Conservation (phyloP, 1,140 invertebrate species). For the Babylonia areolata region DNA sequence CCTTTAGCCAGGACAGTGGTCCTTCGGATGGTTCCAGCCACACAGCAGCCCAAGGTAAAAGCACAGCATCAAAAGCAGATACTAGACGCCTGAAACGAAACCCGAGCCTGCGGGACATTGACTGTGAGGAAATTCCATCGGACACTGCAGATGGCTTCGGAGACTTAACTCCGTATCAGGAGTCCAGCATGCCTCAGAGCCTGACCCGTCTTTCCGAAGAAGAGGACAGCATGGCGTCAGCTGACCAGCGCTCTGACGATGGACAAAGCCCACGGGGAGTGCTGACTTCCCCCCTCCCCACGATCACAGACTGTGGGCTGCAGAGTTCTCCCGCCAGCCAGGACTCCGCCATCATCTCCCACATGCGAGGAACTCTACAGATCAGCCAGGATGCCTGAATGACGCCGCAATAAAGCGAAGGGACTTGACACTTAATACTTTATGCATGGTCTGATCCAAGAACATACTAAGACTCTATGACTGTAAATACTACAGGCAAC, state of each 20-base stretch:
- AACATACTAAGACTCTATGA: too few species aligned
- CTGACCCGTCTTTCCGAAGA: not conserved
- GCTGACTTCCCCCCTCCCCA: not conserved
- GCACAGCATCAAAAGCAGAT: not conserved
- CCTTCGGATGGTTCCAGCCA: not conserved
- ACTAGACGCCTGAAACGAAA: not conserved
- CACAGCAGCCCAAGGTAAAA: not conserved
- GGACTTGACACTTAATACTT: too few species aligned
- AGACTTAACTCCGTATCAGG: not conserved
- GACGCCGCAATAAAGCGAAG: too few species aligned
- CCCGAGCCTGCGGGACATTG: not conserved
- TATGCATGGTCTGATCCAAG: too few species aligned
- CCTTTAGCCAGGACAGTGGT: not conserved
- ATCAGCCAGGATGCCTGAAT: conserved; percentile 28
- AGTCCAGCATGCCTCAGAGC: not conserved
- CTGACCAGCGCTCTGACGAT: not conserved
- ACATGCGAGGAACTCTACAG: not conserved
- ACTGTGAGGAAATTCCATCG: not conserved
- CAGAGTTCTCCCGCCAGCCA: not conserved
- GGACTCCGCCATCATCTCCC: not conserved
- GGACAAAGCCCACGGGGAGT: not conserved
- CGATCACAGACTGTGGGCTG: not conserved
- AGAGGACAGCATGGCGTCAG: not conserved
- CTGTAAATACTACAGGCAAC: not conserved
- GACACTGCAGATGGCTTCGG: not conserved